Base-by-base conservation (phyloP, 2,888 invertebrate genomes). In the Ennomos quercinarius region DNA sequence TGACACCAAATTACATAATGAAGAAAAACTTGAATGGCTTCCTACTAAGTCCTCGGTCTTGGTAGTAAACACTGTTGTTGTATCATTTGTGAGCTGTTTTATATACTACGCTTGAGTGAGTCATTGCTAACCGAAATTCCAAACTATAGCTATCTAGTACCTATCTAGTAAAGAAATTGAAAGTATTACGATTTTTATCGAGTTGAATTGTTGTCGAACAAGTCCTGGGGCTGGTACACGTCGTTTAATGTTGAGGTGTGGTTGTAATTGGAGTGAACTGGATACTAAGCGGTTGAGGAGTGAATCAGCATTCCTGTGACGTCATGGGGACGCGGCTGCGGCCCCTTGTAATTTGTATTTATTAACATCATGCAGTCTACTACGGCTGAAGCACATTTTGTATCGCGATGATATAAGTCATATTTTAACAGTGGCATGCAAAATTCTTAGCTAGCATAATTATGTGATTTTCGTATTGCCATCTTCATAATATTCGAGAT, bases 291-390 rank as follows among this genome's bases (percentile, higher is more conserved):
- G 63, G 74, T 63, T 67, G 60, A 69, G 71, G 72, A 67, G 75
- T 81, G 79, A 85, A 67, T 80, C 81, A 81, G 70, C 66, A 64
- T 52, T 77, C 65, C 80, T 61, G 78, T 84, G 80, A 79, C 80
- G 80, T 74, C 70, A 78, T 68, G 35, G 45, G 34, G 27, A 39
- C 55, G 37, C 53, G 27, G 27, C 27, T 6, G 27, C 37, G 45
- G 61, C 67, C 69, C 58, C 68, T 62, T 53, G 59, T 46, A 63
- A 75, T 71, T 71, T 73, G 55, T 56, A 68, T 67, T 73, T 69
- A 71, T 71, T 71, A 69, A 63, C 61, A 63, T 64, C 53, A 13
- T 47, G 17, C 35, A 48, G 39, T 13, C 46, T 40, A 46, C 27
- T 13, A 40, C 35, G 44, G 45, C 38, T 34, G 57, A 34, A 38